Evolutionary conservation across 2,797 vertebrate genomes (phyloP), one percentile per base, ranked within the genome.

Genomic region (Pipistrellus kuhlii): DNA sequence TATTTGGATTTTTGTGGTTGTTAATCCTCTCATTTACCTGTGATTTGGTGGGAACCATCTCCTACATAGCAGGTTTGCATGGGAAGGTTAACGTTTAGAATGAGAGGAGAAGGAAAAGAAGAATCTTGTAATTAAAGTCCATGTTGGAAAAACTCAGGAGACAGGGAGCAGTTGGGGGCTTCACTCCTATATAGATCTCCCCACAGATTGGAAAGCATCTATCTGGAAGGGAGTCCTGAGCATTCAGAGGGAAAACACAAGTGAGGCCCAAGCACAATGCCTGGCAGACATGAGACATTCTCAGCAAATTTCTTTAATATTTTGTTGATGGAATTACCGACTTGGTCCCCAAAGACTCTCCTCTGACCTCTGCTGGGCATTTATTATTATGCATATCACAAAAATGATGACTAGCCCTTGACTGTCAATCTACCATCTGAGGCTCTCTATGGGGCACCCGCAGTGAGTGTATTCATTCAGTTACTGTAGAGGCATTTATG

Each of bases 361-460:
- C 21, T 89, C 94, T 93, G 81, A 94, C 94, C 87, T 95, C 89
- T 95, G 32, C 91, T 95, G 96, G 91, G 51, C 75, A 85, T 90
- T 90, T 90, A 27, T 81, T 85, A 12, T 95, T 93, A 76, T 91
- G 41, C 92, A 21, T 5, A 38, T 94, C 38, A 57, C n/a, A 73
- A 95, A 90, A 90, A 69, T 62, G 14, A 13, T 27, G 46, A 14
- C 23, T 81, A 80, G 62, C 12, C 12, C 83, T 77, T 68, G 41
- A 62, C 55, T 88, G 35, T 71, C 25, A 69, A 23, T 44, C n/a
- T 80, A 68, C n/a, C 51, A 53, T 71, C 75, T 87, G 21, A 30
- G 92, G 77, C 66, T 71, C 59, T 66, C n/a, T 57, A 5, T 4
- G 5, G 44, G 30, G 23, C 55, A 25, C 5, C 41, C 35, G 20